These are phyloP conservation scores for Miichthys miiuy DNA, from an alignment of 2,797 vertebrate genomes.

Conservation along the genomic window DNA sequence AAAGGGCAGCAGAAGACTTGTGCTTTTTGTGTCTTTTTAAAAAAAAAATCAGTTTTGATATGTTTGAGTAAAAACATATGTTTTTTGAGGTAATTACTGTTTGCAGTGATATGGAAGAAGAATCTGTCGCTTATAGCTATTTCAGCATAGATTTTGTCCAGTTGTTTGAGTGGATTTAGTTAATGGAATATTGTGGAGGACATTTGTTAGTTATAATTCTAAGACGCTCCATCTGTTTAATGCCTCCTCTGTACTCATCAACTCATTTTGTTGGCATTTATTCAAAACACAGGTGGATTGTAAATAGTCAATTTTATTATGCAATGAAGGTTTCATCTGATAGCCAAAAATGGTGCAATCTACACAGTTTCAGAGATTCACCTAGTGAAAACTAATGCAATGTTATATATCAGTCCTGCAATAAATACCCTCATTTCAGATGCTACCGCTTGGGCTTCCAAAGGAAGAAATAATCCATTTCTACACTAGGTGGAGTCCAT, in stretches of 20 bases:
- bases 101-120: slow-evolving; percentile 5
- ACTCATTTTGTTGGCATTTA: slow-evolving; percentile 22
- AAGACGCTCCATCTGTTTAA: not conserved
- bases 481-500: not conserved
- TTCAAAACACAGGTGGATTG: not conserved
- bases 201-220: not conserved
- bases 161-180: slow-evolving; percentile 7
- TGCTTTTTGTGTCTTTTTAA: slow-evolving; percentile 3
- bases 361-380: not conserved
- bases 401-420: not conserved
- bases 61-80: not conserved
- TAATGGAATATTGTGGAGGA: not conserved
- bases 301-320: not conserved
- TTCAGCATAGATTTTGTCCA: not conserved
- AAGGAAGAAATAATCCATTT: not conserved
- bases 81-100: slow-evolving; percentile 13
- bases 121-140: slow-evolving; percentile 5
- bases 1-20: too few relatives aligned
- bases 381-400: not conserved
- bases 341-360: not conserved
- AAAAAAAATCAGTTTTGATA: not conserved
- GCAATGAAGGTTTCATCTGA: not conserved
- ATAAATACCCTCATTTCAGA: not conserved
- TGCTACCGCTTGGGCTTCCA: not conserved
- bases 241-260: slow-evolving; percentile 1